Evolutionary conservation across 2,113 vertebrate species (phyloP).

Genomic region (Myrmophylax atrothorax): DNA sequence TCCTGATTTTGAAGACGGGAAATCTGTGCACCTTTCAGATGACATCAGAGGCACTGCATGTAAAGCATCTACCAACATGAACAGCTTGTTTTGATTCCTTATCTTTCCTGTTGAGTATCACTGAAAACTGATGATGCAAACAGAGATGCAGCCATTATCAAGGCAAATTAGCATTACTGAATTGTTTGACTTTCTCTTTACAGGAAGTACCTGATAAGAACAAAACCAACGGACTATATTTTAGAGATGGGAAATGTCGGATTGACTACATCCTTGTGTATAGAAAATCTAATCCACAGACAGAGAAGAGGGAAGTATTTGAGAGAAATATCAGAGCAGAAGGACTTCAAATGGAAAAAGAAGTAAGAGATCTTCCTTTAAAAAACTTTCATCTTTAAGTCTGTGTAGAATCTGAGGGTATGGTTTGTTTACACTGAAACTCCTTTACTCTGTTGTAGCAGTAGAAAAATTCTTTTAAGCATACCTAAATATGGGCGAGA

Average conservation of each 20-base stretch:
- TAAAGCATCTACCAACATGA: background rate
- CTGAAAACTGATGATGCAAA: background rate
- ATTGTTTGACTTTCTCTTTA: constrained; percentile 30
- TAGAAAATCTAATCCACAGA: constrained; percentile 86
- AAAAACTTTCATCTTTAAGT: background rate
- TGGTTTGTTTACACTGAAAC: background rate
- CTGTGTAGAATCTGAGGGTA: background rate
- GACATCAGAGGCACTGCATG: background rate
- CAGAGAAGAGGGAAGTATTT: constrained; percentile 92
- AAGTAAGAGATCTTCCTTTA: constrained; percentile 73
- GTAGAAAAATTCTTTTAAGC: background rate
- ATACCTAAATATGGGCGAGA: background rate
- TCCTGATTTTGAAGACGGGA: background rate
- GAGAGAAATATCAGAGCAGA: constrained; percentile 93
- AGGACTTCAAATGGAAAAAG: constrained; percentile 92
- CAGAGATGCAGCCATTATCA: background rate
- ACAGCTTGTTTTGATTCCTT: background rate
- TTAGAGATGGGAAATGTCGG: constrained; percentile 88
- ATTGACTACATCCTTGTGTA: constrained; percentile 95
- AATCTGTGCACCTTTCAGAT: background rate
- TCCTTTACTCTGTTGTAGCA: background rate
- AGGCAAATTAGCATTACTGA: background rate
- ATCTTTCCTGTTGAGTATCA: background rate
- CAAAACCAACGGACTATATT: constrained; percentile 85
- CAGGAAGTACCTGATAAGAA: constrained; percentile 80